phyloP scores from a whole-genome alignment of 2,888 invertebrate genomes.

The Aphrophora alni region DNA sequence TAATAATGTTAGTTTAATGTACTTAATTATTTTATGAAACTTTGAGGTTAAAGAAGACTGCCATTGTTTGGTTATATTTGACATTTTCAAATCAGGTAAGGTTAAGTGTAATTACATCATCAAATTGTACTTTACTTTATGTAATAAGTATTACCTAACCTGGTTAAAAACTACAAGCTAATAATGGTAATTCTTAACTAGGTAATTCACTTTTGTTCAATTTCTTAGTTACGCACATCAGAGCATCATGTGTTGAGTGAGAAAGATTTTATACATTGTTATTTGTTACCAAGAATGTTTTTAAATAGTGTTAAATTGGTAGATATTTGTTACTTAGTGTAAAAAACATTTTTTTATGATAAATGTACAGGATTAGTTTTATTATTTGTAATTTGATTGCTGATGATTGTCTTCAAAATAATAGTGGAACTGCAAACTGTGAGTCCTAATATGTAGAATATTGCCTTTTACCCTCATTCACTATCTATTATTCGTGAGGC shows the following conservation, averaged over 20 bases:
- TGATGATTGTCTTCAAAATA: background rate
- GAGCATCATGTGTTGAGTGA: slow-evolving; percentile 21
- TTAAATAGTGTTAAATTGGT: slow-evolving; percentile 36
- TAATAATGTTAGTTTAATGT: background rate
- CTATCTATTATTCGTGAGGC: too few species aligned
- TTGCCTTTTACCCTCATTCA: too few species aligned
- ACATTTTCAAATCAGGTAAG: background rate
- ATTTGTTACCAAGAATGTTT: slow-evolving; percentile 39
- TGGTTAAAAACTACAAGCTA: too few species aligned
- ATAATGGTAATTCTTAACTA: background rate
- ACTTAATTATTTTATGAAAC: background rate
- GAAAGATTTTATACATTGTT: slow-evolving; percentile 40
- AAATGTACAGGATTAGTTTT: background rate
- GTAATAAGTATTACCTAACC: too few species aligned
- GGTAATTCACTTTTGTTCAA: background rate
- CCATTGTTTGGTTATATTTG: background rate
- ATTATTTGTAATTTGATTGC: background rate
- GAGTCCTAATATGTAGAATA: too few species aligned
- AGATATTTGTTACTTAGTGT: slow-evolving; percentile 36
- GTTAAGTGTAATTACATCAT: background rate
- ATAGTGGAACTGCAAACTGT: too few species aligned
- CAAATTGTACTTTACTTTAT: too few species aligned
- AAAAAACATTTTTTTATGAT: slow-evolving; percentile 9
- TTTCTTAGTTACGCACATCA: slow-evolving; percentile 21
- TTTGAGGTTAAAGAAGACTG: background rate